Percentiles rank a stretch among this genome's conserved stretches.
phyloP scores from a whole-genome alignment of 2,797 vertebrate genomes.

The Macropus fuliginosus region DNA sequence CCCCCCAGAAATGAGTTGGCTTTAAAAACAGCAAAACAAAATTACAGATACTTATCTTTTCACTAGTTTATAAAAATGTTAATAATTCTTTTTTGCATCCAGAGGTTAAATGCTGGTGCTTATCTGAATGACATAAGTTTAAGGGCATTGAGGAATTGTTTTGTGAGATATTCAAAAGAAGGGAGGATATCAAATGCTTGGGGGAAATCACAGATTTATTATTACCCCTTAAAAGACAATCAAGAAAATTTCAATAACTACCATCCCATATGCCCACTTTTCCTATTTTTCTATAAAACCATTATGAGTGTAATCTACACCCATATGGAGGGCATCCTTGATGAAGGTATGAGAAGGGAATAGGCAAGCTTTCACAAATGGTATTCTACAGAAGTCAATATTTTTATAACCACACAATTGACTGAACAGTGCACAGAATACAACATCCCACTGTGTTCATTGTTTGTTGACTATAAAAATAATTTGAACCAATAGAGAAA shows the following conservation, averaged over 20 bases:
- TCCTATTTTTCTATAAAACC: neutral
- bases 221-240: neutral
- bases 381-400: neutral
- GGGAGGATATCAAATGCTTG: neutral
- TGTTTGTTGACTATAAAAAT: neutral
- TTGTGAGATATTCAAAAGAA: neutral
- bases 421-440: neutral
- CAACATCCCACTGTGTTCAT: neutral
- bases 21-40: constrained; percentile 43
- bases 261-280: neutral
- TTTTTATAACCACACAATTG: neutral
- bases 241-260: neutral
- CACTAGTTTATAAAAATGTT: constrained; percentile 7
- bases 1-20: constrained; percentile 15
- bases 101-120: neutral
- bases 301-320: neutral
- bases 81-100: constrained; percentile 26
- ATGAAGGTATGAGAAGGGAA: neutral
- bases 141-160: neutral
- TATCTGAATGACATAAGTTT: neutral
- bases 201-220: neutral
- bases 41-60: constrained; percentile 5
- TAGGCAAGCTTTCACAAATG: neutral
- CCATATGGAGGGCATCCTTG: neutral
- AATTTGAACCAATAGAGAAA: neutral